Evolutionary conservation across 2,888 invertebrate species (phyloP), one percentile per base, ranked within the genome.

Genomic region (Tetragnatha montana): DNA sequence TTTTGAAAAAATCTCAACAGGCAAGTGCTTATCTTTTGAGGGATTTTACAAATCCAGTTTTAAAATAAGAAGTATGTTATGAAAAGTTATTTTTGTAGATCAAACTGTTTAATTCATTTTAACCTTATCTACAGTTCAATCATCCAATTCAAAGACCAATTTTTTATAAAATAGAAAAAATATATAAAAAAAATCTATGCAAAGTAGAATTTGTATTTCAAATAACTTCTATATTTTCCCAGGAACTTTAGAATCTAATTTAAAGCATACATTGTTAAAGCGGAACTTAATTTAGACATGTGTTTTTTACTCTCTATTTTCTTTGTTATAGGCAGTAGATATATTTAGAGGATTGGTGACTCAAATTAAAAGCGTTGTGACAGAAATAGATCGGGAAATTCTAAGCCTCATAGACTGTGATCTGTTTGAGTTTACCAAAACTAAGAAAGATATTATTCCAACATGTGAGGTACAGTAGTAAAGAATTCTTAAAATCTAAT

Each of bases 1-100:
- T 96, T 93, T 95, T 96, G 3, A 93, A 94, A 0, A 94, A 94
- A 79, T 95, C 96, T 92, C 94, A 94, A 81, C 93, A 93, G 87
- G 94, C 95, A 35, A 35, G 35, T 35, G 35, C 4, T 35, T 35
- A 35, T 35, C 35, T 1, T 35, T 35, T 35, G 4, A 35, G 35
- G 35, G 35, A 35, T 35, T 1, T 35, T 35, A 68, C 14, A 68
- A 2, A 68, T n/a, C 68, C n/a, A 4, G n/a, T 68, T 68, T n/a
- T 68, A 4, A 68, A 68, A 68, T 68, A 68, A 68, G 68, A 17
- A n/a, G 68, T 4, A 35, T 35, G 35, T 35, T 35, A 35, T 35
- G 35, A 1, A 35, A 35, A 35, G 35, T 35, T 2, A 35, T 35
- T 35, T 35, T 35, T 35, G 35, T 2, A 35, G 4, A 2, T 35